Evolutionary conservation across 2,113 vertebrate species (phyloP), one percentile per base, ranked within the genome.

Genomic region (Callocephalon fimbriatum): DNA sequence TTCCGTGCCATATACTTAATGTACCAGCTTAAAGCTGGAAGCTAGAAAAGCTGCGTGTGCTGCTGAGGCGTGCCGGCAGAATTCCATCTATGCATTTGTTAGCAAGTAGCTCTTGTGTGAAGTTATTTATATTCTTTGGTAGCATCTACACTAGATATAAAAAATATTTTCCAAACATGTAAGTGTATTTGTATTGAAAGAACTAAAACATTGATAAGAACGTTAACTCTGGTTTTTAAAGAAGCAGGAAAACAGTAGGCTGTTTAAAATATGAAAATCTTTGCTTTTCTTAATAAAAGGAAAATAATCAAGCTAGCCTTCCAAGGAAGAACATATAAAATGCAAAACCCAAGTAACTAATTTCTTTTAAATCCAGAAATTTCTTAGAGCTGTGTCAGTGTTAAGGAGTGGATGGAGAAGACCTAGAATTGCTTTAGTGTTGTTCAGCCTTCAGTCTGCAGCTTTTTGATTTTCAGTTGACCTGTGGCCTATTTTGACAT

Each of bases 41-140:
- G 90, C 78, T 59, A 70, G 50, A 37, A 26, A 47, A 77, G 37
- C 68, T 48, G 4, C 15, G 71, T 6, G 2, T 35, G 84, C 91
- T 78, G 65, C 13, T 4, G 72, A 82, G 59, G 63, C 1, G 25
- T 81, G 70, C 65, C 4, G 2, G 21, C n/a, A 79, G 75, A 90
- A 89, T 95, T 81, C 80, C 6, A 3, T 87, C 23, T 78, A 27
- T 92, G 88, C 76, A 21, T 89, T 81, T 76, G 96, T 91, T 88
- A 91, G 88, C 80, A 79, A 95, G 76, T 32, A 86, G 68, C 78
- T 96, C 94, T 84, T 48, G 32, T 71, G 74, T 38, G 47, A 77
- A 89, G 91, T 83, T 90, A 94, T 77, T 96, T 88, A 61, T 94
- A 48, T 26, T 72, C 76, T 29, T 84, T 87, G 54, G 16, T 65